phyloP scores from a whole-genome alignment of 2,113 vertebrate species.

The Junco hyemalis region DNA sequence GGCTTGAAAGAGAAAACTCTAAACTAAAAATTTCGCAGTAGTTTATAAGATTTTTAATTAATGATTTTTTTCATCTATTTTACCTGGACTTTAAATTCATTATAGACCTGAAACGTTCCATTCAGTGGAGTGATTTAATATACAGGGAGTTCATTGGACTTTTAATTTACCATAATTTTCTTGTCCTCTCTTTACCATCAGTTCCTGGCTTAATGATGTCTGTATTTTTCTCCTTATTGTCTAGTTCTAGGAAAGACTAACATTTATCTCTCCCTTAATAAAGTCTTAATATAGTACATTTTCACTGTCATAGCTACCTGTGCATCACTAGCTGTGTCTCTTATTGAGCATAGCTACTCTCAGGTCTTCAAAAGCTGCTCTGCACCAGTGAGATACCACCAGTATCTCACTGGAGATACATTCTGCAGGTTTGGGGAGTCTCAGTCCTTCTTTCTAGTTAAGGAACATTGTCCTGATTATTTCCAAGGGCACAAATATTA shows the following conservation, averaged over 20 bases:
- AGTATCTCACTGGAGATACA: fast-evolving
- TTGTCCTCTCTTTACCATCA: background rate
- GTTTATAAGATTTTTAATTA: background rate
- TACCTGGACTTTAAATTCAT: background rate
- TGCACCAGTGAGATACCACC: background rate
- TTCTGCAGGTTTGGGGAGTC: background rate
- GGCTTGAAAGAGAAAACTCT: background rate
- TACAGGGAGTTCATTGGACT: background rate
- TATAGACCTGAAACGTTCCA: background rate
- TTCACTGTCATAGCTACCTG: background rate
- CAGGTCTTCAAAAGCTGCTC: background rate
- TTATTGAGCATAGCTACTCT: background rate
- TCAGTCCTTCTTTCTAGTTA: background rate
- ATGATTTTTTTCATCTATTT: background rate
- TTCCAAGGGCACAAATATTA: background rate
- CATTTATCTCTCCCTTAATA: background rate
- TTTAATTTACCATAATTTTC: background rate
- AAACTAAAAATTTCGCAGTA: background rate
- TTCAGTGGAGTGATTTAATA: background rate
- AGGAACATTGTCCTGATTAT: background rate
- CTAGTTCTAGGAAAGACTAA: background rate
- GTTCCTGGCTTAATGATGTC: background rate
- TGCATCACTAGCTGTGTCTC: background rate
- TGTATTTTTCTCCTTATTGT: fast-evolving
- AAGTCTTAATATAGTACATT: background rate